Evolutionary conservation across 2,797 vertebrate genomes (phyloP).

Genomic region (Sebastes itinus): DNA sequence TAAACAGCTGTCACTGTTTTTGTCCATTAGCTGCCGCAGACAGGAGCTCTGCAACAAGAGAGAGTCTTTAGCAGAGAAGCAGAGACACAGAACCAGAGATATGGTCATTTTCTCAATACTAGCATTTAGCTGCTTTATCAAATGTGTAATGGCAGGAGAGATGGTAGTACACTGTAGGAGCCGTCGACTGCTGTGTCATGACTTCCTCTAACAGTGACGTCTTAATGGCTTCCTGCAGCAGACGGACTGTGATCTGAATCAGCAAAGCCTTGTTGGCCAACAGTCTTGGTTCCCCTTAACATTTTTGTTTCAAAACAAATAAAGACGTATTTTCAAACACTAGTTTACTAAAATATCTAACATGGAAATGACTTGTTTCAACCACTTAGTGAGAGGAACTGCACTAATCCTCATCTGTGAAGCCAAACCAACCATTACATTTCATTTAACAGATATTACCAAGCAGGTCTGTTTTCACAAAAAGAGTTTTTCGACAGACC

Average conservation of each 20-base stretch:
- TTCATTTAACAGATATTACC: background rate
- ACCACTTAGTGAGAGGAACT: background rate
- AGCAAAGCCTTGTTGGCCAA: background rate
- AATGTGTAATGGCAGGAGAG: background rate
- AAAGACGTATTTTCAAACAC: background rate
- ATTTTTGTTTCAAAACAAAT: background rate
- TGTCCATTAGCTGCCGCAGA: conserved; percentile 6
- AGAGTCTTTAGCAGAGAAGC: background rate
- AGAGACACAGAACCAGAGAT: background rate
- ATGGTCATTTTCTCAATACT: background rate
- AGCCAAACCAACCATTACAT: background rate
- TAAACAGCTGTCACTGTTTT: background rate
- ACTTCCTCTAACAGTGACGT: conserved; percentile 4
- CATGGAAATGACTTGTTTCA: background rate
- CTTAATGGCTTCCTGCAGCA: background rate
- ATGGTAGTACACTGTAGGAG: background rate
- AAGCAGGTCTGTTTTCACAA: background rate
- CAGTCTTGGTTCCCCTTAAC: background rate
- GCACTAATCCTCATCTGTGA: background rate
- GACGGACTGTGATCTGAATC: background rate
- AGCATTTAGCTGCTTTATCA: background rate
- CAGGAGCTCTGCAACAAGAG: background rate
- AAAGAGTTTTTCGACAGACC: background rate
- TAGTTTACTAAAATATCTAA: background rate
- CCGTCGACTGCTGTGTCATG: background rate